These are phyloP conservation scores for Uloborus plumipes DNA, from an alignment of 2,888 invertebrate species.

Conservation along the genomic window DNA sequence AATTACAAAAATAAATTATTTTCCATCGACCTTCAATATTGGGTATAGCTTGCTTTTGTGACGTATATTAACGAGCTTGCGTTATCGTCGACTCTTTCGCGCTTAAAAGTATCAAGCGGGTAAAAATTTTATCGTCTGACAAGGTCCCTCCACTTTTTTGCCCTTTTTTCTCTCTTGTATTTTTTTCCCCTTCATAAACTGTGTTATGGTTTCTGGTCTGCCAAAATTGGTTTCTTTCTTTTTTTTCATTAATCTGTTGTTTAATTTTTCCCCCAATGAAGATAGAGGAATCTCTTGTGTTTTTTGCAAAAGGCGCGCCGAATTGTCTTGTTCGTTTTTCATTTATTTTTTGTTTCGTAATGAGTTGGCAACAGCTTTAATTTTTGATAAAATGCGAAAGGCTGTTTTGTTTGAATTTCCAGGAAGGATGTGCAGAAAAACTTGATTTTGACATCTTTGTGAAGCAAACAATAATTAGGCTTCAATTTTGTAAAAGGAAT, in stretches of 20 bases:
- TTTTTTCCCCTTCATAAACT: constrained; percentile 49
- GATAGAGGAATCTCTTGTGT: constrained; percentile 9
- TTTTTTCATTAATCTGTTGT: constrained; percentile 21
- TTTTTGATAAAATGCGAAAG: constrained; percentile 32
- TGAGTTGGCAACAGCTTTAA: constrained; percentile 32
- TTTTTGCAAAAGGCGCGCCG: not conserved
- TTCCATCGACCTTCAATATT: constrained; percentile 62
- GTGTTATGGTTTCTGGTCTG: constrained; percentile 50
- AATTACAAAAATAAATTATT: constrained; percentile 59
- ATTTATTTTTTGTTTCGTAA: constrained; percentile 16
- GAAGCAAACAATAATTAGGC: constrained; percentile 2
- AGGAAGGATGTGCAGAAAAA: constrained; percentile 12
- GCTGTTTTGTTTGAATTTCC: constrained; percentile 8
- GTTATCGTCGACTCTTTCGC: constrained; percentile 40
- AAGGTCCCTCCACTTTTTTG: constrained; percentile 20
- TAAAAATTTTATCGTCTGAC: constrained; percentile 59
- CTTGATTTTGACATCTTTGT: constrained; percentile 3
- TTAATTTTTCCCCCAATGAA: constrained; percentile 11
- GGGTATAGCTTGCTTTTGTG: constrained; percentile 48
- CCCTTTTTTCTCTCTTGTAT: constrained; percentile 12
- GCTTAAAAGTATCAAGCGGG: constrained; percentile 40
- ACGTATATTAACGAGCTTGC: constrained; percentile 59
- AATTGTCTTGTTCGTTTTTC: constrained; percentile 2
- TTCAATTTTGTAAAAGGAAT: not conserved
- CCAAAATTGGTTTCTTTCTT: constrained; percentile 12